Evolutionary conservation across 2,888 invertebrate genomes (phyloP), one percentile per base, ranked within the genome.

Genomic region (Artemia sinica): DNA sequence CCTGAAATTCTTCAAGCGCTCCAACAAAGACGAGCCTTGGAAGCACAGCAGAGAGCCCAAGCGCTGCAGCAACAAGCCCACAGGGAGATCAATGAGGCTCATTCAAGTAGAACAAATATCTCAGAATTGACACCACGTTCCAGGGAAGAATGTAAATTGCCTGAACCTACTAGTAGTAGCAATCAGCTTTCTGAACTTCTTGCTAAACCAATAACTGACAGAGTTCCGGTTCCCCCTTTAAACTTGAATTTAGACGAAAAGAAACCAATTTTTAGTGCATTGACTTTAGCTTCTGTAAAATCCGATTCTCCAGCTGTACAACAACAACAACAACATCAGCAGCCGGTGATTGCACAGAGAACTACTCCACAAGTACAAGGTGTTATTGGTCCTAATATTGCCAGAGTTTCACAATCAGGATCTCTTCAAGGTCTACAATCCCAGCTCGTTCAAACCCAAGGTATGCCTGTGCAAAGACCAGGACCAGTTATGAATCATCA

Each of bases 241-340:
- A 58, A 18, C 58, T 58, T 58, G 58, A 58, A 58, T 18, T 58
- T 58, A 14, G n/a, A n/a, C n/a, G 58, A 58, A 18, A 58, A 58
- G 18, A 58, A 58, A 18, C 10, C 58, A 58, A 18, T 58, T 14
- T 8, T 18, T 14, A 58, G n/a, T 18, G 10, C 49, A 41, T 49
- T 18, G 41, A 66, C 66, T 58, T n/a, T 8, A 18, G 14, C 58
- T n/a, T 18, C n/a, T n/a, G 18, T 58, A n/a, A 58, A 58, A 9
- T 14, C 70, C 63, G 65, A 50, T 77, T 79, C 68, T 77, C 82
- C 66, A 80, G 84, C 68, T 78, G 80, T 13, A 77, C 82, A 72
- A 82, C 83, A 75, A 82, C 83, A 2, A 82, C 83, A 5, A 0
- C 81, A 80, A 72, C 80, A 82, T 28, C 28, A 28, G 28, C 28